Conservation (phyloP, 2,113 vertebrate species). For the Romanogobio albipinnatus region DNA sequence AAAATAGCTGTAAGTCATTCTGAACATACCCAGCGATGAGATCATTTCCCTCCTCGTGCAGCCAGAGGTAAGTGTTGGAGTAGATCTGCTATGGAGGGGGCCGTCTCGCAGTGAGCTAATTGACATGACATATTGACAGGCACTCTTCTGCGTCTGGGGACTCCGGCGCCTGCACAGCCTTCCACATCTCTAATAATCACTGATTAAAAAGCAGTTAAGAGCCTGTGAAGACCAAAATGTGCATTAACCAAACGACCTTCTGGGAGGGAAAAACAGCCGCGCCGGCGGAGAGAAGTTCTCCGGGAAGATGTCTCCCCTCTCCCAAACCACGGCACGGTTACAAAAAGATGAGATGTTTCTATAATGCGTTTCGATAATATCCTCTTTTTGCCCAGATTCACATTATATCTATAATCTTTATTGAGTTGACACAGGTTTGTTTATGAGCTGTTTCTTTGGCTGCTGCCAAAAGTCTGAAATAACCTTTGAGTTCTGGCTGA, state of each 20-base stretch:
- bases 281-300: conserved; percentile 64
- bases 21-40: not conserved
- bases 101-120: conserved; percentile 66
- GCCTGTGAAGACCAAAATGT: conserved; percentile 86
- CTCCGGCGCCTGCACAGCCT: conserved; percentile 69
- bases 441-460: conserved; percentile 41
- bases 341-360: conserved; percentile 38
- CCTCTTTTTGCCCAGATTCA: conserved; percentile 46
- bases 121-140: conserved; percentile 82
- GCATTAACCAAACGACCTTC: conserved; percentile 88
- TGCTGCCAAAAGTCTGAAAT: conserved; percentile 44
- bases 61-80: not conserved
- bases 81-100: conserved; percentile 28
- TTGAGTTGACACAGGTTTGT: conserved; percentile 52
- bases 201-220: conserved; percentile 95
- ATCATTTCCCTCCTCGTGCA: conserved; percentile 3
- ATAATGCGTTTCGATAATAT: conserved; percentile 38
- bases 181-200: conserved; percentile 84
- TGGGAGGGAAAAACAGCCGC: conserved; percentile 61
- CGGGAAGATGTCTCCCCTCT: conserved; percentile 50
- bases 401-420: conserved; percentile 42
- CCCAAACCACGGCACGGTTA: conserved; percentile 49
- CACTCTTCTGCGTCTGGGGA: conserved; percentile 74
- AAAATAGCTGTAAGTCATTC: conserved; percentile 6
- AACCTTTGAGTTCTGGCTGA: conserved; percentile 57